Base-by-base conservation (phyloP, 2,888 invertebrate genomes). In the Piscicola geometra region DNA sequence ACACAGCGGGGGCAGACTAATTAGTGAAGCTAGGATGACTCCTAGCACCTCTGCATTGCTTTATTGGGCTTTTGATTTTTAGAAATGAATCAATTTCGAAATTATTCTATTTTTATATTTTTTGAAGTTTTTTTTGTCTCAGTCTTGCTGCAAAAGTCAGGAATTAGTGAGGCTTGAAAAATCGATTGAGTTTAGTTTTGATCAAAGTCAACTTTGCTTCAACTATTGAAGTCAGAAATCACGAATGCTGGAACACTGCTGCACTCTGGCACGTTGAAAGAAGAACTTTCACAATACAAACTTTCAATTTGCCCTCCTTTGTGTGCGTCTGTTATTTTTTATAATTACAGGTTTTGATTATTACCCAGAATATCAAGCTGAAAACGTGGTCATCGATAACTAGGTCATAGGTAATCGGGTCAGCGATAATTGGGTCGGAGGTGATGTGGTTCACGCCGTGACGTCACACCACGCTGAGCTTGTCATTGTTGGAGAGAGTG, bases 401-500 rank as follows among this genome's bases (percentile, higher is more conserved):
- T 25, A 56, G 60, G 60, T 56, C 25, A 56, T 18, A 56, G 60
- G n/a, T 47, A 47, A 47, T 47, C 50, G 21, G 60, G 60, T 56
- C 60, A 56, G 9, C 21, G 25, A 5, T 56, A 56, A 56, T 56
- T 56, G 60, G 60, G 60, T 56, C 60, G 25, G 60, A 56, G 60
- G 60, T 56, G 60, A 21, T 56, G 60, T 56, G 60, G 12, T 56
- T 56, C 60, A 5, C 60, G 60, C 60, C 60, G 60, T 56, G 60
- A 56, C 5, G 25, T 56, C 60, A 56, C 60, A 56, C 60, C 60
- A 9, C n/a, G 25, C 25, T 56, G 60, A 3, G 60, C 21, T 56
- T 56, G 60, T 21, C 60, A 56, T 56, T 25, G 60, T 56, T 56
- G 60, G n/a, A 56, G n/a, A 56, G 60, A 15, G 60, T 35, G 52